Evolutionary conservation across 2,888 invertebrate genomes (phyloP), one percentile per base, ranked within the genome.

Genomic region (Ryuthela nishihirai): DNA sequence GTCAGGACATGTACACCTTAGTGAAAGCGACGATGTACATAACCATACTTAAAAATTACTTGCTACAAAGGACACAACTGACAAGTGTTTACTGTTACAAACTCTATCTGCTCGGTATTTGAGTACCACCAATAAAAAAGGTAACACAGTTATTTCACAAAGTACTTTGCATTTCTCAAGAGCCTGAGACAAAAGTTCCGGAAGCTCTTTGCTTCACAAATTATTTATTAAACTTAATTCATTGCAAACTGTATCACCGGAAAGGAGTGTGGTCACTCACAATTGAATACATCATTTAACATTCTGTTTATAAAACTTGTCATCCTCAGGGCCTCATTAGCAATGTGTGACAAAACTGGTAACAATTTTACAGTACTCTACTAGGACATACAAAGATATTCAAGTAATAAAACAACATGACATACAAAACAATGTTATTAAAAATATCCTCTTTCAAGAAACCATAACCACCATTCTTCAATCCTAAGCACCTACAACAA

Each of bases 341-440:
- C 45, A n/a, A n/a, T n/a, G n/a, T n/a, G 47, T 49, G 49, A 49
- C 49, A 49, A 56, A 44, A 49, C 49, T 44, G 48, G 43, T 43
- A 55, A 55, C 55, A 56, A 26, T 56, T 56, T 35, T 49, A 58
- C 58, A 58, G 44, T 52, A 52, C 42, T 38, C 35, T 58, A 58
- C 46, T 42, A 52, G 50, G 45, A 52, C 52, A 52, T 58, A 58
- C 50, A 58, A 58, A 58, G 58, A 52, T 58, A 58, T 58, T 46
- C 58, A 46, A 58, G 58, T 58, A 58, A 58, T 58, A 58, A 58
- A 58, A 58, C 58, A 58, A 58, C 50, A 49, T 58, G 58, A 52
- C 47, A 58, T 58, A 58, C 52, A 58, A 58, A 39, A 58, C 58
- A 52, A 56, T 56, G 55, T 58, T 58, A 58, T 58, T 58, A 58